Conservation (phyloP, 2,113 vertebrate species). For the Cyphotilapia sp. region DNA sequence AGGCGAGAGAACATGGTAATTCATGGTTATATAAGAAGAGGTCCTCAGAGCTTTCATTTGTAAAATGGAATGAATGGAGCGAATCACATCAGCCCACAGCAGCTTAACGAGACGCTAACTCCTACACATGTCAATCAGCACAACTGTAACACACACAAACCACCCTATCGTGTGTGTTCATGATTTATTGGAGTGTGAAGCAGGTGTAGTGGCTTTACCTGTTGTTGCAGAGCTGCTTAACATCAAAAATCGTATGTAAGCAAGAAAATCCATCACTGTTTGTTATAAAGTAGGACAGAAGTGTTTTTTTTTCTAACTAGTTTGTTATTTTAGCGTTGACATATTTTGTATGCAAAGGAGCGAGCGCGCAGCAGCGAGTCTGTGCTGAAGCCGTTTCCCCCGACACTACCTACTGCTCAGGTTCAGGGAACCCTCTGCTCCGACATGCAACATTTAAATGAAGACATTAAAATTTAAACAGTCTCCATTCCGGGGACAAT, state of each 20-base stretch:
- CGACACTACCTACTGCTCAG: slow-evolving; percentile 32
- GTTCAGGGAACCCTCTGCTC: slow-evolving; percentile 39
- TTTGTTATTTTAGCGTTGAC: slow-evolving; percentile 31
- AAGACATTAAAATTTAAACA: slow-evolving; percentile 59
- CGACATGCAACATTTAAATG: slow-evolving; percentile 62
- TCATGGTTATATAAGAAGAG: slow-evolving; percentile 38
- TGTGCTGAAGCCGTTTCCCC: slow-evolving; percentile 16
- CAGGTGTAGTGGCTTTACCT: neutral
- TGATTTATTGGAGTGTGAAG: neutral
- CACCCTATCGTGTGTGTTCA: neutral
- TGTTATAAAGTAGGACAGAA: neutral
- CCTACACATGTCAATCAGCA: slow-evolving; percentile 10
- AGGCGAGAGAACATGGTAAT: slow-evolving; percentile 4
- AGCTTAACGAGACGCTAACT: neutral
- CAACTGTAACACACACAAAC: neutral
- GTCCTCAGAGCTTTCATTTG: slow-evolving; percentile 48
- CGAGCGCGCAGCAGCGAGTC: neutral
- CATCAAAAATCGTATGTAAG: neutral
- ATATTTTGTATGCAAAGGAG: slow-evolving; percentile 40
- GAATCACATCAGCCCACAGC: slow-evolving; percentile 3
- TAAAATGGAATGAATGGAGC: slow-evolving; percentile 47
- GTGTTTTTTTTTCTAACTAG: neutral
- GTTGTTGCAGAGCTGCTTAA: neutral
- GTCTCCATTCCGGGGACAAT: slow-evolving; percentile 39
- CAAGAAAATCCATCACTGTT: neutral